A percentile compares a stretch with the other conserved stretches of the same genome.
Evolutionary conservation across 1,140 invertebrate species (phyloP).

Genomic region (Panulirus ornatus): DNA sequence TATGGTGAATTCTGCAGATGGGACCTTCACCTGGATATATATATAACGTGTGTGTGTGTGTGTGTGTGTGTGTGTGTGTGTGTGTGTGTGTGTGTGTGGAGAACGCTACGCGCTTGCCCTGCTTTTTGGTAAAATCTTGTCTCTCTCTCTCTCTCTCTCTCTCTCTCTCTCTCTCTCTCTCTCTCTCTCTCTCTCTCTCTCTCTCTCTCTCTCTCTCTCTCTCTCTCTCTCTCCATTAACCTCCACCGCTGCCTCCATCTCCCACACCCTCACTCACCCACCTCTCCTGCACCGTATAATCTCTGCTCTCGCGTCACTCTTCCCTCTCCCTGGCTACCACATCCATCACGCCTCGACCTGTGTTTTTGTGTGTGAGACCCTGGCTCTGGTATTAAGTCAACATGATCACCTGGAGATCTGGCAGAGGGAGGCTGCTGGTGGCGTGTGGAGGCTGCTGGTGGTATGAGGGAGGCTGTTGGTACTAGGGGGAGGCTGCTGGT

Average conservation of each 20-base stretch:
- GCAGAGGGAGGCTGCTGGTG: too few relatives aligned
- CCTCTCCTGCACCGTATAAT: neutral
- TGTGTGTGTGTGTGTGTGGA: conserved; percentile 11
- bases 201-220: conserved; percentile 3
- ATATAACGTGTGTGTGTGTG: conserved; percentile 7
- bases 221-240: neutral
- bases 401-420: too few relatives aligned
- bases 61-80: conserved; percentile 36
- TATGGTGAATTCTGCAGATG: neutral
- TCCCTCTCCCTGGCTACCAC: conserved; percentile 1
- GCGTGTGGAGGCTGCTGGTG: too few relatives aligned
- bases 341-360: neutral
- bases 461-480: too few relatives aligned
- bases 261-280: neutral
- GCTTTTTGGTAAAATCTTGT: neutral
- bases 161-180: conserved; percentile 1
- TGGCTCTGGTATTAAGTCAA: too few relatives aligned
- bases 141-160: neutral
- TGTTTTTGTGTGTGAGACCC: too few relatives aligned
- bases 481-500: too few relatives aligned
- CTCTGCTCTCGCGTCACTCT: neutral
- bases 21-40: neutral
- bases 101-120: too few relatives aligned
- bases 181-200: neutral
- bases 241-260: conserved; percentile 1